Conservation (phyloP, 2,113 vertebrate species). For the Callithrix jacchus region DNA sequence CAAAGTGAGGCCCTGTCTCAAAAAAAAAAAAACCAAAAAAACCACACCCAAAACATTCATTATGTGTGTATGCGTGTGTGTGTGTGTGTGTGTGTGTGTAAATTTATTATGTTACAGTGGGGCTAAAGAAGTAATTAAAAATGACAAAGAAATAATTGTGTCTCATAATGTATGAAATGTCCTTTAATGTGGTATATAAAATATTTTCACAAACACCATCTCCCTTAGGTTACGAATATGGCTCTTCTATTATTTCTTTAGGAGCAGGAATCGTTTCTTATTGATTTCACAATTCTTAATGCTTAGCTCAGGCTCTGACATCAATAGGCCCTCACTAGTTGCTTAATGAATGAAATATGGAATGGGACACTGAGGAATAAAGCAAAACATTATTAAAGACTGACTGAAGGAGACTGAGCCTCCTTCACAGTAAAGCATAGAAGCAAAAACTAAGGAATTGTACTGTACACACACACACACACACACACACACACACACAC, state of each 20-base stretch:
- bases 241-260: conserved; percentile 12
- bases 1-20: too few relatives aligned
- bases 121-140: conserved; percentile 19
- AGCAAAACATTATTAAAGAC: conserved; percentile 14
- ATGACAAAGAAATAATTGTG: not conserved
- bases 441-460: not conserved
- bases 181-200: conserved; percentile 27
- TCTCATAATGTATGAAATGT: not conserved
- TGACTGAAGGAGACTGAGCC: not conserved
- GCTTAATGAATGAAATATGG: not conserved
- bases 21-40: not conserved
- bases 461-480: not conserved
- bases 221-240: not conserved
- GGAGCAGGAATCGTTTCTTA: not conserved
- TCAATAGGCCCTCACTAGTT: not conserved
- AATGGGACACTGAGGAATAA: not conserved
- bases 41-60: too few relatives aligned
- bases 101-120: conserved; percentile 27
- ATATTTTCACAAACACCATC: not conserved
- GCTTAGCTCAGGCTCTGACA: not conserved
- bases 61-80: too few relatives aligned
- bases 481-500: not conserved
- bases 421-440: not conserved
- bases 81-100: not conserved
- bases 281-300: not conserved